Evolutionary conservation across 2,113 vertebrate species (phyloP).

Genomic region (Echinops telfairi): DNA sequence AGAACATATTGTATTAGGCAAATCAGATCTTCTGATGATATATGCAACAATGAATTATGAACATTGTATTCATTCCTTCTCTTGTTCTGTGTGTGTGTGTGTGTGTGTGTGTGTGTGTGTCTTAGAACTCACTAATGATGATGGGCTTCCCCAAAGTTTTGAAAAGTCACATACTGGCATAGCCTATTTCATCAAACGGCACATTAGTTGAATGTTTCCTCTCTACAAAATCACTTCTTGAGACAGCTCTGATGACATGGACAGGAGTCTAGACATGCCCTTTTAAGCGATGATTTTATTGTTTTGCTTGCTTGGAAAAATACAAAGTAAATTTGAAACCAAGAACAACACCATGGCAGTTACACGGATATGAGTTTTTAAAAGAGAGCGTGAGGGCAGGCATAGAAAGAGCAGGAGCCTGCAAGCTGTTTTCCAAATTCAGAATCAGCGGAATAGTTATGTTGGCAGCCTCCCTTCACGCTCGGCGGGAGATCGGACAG

Average conservation of each 20-base stretch:
- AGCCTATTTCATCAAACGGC: not conserved
- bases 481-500: slow-evolving; percentile 50
- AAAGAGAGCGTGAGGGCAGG: not conserved
- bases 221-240: not conserved
- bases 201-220: not conserved
- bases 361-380: slow-evolving; percentile 52
- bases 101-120: not conserved
- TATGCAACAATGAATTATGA: not conserved
- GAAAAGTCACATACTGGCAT: not conserved
- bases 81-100: no score
- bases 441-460: slow-evolving; percentile 70
- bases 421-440: slow-evolving; percentile 70
- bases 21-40: not conserved
- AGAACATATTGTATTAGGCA: not conserved
- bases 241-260: not conserved
- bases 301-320: slow-evolving; percentile 69
- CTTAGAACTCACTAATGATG: not conserved
- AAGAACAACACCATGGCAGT: not conserved
- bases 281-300: slow-evolving; percentile 46
- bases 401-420: slow-evolving; percentile 59
- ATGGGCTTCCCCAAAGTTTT: not conserved
- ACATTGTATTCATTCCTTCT: not conserved
- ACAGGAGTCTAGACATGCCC: not conserved
- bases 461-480: slow-evolving; percentile 42
- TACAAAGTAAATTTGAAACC: slow-evolving; percentile 78